phyloP scores from a whole-genome alignment of 37 sponge, comb jelly and placozoan species.

The Trichoplax adhaerens region DNA sequence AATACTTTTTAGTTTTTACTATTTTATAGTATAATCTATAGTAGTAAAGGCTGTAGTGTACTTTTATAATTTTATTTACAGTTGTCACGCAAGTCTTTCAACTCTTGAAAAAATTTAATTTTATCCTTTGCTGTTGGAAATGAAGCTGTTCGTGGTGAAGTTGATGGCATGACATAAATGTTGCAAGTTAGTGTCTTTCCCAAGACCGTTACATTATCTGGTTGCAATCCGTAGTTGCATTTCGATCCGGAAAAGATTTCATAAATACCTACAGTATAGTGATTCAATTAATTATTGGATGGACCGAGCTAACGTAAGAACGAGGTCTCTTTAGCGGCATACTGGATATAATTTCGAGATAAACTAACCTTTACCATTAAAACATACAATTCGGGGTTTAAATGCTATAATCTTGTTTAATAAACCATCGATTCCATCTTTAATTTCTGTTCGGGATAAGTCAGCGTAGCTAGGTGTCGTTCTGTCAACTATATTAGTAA shows the following conservation, averaged over 20 bases:
- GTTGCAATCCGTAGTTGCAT: constrained; percentile 51
- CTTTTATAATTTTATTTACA: too few species aligned
- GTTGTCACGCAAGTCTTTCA: constrained; percentile 40
- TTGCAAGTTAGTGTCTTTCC: constrained; percentile 15
- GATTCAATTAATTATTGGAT: neutral
- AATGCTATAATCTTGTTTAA: constrained; percentile 55
- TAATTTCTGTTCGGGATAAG: constrained; percentile 62
- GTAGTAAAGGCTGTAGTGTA: too few species aligned
- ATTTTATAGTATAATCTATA: too few species aligned
- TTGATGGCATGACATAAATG: constrained; percentile 80
- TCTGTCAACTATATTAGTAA: constrained; percentile 83
- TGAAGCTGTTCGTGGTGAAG: constrained; percentile 61
- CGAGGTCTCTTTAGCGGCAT: neutral
- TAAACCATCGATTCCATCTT: constrained; percentile 56
- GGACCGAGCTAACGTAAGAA: neutral
- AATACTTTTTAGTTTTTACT: too few species aligned
- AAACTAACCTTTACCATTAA: constrained; percentile 69
- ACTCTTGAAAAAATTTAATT: constrained; percentile 59
- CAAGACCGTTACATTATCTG: constrained; percentile 44
- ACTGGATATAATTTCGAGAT: neutral
- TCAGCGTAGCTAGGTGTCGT: constrained; percentile 64
- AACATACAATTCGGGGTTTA: constrained; percentile 63
- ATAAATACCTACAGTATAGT: constrained; percentile 29
- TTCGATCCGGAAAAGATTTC: constrained; percentile 64
- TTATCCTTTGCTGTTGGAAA: constrained; percentile 61